A percentile compares a stretch with the other conserved stretches of the same genome.
Conservation (phyloP, 2,113 vertebrate genomes). For the Catharus fuscescens region DNA sequence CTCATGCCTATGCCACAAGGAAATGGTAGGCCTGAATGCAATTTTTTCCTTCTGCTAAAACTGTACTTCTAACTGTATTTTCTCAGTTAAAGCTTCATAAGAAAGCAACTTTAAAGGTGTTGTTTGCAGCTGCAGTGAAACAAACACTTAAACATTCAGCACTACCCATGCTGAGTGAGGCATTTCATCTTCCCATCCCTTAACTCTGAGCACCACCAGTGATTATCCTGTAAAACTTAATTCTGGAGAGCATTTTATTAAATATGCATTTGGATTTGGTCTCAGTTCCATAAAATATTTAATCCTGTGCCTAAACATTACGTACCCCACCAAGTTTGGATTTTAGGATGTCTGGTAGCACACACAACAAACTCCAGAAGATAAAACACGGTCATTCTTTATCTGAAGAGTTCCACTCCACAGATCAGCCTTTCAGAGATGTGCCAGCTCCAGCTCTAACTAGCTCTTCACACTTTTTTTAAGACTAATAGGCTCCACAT, state of each 20-base stretch:
- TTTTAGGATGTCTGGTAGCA: background rate
- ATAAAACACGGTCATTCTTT: background rate
- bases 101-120: background rate
- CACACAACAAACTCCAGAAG: background rate
- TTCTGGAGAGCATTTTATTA: background rate
- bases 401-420: constrained; percentile 12
- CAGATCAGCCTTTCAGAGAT: constrained; percentile 20
- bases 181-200: background rate
- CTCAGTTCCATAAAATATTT: background rate
- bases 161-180: background rate
- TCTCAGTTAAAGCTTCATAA: background rate
- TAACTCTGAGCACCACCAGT: background rate
- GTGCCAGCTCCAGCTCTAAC: constrained; percentile 31
- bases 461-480: constrained; percentile 62
- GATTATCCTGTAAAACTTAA: background rate
- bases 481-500: constrained; percentile 50
- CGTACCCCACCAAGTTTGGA: background rate
- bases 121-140: background rate
- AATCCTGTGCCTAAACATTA: background rate
- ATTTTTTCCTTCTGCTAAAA: background rate
- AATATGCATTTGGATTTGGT: background rate
- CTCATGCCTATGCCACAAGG: background rate
- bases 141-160: background rate
- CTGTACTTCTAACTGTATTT: background rate
- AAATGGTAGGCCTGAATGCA: background rate